These are phyloP conservation scores for Myripristis murdjan DNA, from an alignment of 2,797 vertebrate species.

Conservation along the genomic window DNA sequence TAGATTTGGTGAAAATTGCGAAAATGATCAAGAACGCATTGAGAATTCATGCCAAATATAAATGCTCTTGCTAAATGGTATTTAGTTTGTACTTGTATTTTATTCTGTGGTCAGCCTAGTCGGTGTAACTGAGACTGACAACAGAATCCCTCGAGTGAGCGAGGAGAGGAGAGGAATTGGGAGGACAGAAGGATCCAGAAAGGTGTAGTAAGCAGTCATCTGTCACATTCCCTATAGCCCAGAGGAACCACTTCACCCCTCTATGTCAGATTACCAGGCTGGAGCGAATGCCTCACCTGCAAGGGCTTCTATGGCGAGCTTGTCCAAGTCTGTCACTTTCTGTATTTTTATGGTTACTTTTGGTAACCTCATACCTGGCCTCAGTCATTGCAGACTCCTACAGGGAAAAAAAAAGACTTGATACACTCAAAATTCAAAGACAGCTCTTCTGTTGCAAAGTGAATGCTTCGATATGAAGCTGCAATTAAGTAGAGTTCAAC, in stretches of 20 bases:
- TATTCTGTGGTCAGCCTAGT: too few relatives aligned
- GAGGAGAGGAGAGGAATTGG: background rate
- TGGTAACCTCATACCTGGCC: slow-evolving; percentile 9
- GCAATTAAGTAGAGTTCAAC: too few relatives aligned
- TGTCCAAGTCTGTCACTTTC: slow-evolving; percentile 9
- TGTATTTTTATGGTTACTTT: slow-evolving; percentile 28
- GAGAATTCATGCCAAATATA: too few relatives aligned
- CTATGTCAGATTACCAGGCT: slow-evolving; percentile 17
- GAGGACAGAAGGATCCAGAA: background rate
- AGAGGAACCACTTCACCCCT: slow-evolving; percentile 42
- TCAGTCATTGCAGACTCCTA: background rate
- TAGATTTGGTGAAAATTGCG: too few relatives aligned
- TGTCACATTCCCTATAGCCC: slow-evolving; percentile 34
- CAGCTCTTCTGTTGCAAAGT: too few relatives aligned
- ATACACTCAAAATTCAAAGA: too few relatives aligned
- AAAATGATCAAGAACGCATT: too few relatives aligned
- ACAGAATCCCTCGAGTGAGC: background rate
- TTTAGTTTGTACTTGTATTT: too few relatives aligned
- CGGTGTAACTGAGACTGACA: too few relatives aligned
- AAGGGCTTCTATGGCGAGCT: slow-evolving; percentile 20
- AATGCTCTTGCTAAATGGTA: too few relatives aligned
- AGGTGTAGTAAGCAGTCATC: slow-evolving; percentile 12
- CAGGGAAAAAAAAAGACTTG: too few relatives aligned
- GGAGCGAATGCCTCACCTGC: slow-evolving; percentile 7
- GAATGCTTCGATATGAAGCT: too few relatives aligned